These are phyloP conservation scores for Cinara cedri DNA, from an alignment of 2,888 invertebrate genomes.

Conservation along the genomic window DNA sequence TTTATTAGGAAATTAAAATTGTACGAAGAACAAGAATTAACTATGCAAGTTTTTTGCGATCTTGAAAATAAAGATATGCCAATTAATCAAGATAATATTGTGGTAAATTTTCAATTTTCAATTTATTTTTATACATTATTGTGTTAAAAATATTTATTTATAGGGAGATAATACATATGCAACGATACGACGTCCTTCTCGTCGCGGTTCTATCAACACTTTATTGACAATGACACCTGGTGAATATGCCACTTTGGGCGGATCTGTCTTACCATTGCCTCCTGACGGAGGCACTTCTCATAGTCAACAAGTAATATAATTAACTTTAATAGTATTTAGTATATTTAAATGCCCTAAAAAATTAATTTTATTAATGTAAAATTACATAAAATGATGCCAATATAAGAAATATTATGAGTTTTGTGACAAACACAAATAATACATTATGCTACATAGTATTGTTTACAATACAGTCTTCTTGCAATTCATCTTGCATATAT, in stretches of 20 bases:
- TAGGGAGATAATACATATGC: conserved; percentile 80
- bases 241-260: conserved; percentile 72
- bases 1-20: conserved; percentile 76
- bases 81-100: conserved; percentile 59
- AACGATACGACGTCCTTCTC: conserved; percentile 74
- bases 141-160: conserved; percentile 58
- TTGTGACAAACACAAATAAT: no score
- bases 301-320: conserved; percentile 60
- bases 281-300: conserved; percentile 61
- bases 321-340: no score
- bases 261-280: conserved; percentile 62
- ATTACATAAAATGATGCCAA: no score
- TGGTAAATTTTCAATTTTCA: conserved; percentile 58
- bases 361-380: no score
- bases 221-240: conserved; percentile 64
- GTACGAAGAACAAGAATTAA: conserved; percentile 90
- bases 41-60: conserved; percentile 89
- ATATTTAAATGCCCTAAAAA: no score
- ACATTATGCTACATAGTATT: no score
- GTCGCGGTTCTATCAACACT: conserved; percentile 65
- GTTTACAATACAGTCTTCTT: no score
- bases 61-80: conserved; percentile 65
- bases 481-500: no score
- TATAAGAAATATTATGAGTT: no score
- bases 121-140: conserved; percentile 1